A percentile compares a stretch with the other conserved stretches of the same genome.
These are phyloP conservation scores for Masticophis lateralis DNA, from an alignment of 2,797 vertebrate genomes.

Conservation along the genomic window DNA sequence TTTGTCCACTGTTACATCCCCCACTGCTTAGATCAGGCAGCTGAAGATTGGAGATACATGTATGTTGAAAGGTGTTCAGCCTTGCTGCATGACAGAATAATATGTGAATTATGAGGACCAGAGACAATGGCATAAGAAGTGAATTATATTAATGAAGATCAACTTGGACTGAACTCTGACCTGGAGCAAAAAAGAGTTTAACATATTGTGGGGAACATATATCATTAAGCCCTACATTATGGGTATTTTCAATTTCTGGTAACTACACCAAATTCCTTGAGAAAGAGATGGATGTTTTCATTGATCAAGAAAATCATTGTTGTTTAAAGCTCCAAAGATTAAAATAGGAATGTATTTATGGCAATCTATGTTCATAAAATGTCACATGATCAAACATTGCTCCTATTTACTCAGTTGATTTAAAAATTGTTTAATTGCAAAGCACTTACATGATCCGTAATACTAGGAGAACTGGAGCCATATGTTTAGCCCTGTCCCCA, in stretches of 20 bases:
- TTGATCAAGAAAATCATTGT: background rate
- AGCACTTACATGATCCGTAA: background rate
- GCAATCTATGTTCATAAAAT: background rate
- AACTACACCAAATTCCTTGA: background rate
- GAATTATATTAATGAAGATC: background rate
- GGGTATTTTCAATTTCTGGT: background rate
- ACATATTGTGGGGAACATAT: background rate
- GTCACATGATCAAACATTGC: background rate
- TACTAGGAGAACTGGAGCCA: background rate
- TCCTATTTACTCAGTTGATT: background rate
- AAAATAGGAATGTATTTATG: too few relatives aligned
- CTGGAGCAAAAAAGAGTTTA: background rate
- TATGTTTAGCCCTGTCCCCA: background rate
- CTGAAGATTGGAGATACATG: too few relatives aligned
- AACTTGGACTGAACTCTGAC: background rate
- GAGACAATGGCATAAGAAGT: background rate
- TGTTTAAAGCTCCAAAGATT: too few relatives aligned
- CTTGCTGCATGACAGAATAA: background rate
- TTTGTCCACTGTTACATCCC: too few relatives aligned
- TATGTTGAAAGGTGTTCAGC: too few relatives aligned
- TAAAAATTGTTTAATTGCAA: background rate
- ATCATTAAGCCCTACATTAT: background rate
- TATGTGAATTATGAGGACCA: background rate
- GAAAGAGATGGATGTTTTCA: background rate
- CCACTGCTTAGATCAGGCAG: too few relatives aligned